A percentile compares a stretch with the other conserved stretches of the same genome.
Evolutionary conservation across 2,113 vertebrate genomes (phyloP).

Genomic region (Hydrolagus affinis): DNA sequence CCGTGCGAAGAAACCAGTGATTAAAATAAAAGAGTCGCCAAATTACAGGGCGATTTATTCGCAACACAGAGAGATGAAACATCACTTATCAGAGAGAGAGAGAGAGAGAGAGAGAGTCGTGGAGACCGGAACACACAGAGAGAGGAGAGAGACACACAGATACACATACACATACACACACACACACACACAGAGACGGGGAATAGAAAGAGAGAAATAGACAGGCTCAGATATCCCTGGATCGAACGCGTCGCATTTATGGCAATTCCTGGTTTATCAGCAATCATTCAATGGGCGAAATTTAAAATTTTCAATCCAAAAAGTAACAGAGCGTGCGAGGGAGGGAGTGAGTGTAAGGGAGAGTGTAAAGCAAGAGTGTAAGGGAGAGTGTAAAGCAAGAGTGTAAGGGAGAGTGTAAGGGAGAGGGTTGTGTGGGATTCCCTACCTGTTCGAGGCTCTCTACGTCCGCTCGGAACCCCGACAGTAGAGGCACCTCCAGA

Average conservation of each 20-base stretch:
- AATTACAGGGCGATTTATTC: no score
- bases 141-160: neutral
- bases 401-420: neutral
- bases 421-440: neutral
- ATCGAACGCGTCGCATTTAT: no score
- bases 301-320: no score
- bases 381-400: neutral
- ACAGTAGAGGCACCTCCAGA: constrained; percentile 76
- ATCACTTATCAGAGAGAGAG: neutral
- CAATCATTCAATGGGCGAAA: neutral
- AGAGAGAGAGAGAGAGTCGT: neutral
- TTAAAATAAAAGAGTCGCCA: no score
- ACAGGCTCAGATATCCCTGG: no score
- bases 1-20: no score
- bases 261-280: no score
- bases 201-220: neutral
- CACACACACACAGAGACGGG: neutral
- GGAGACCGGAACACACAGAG: neutral
- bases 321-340: neutral
- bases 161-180: neutral
- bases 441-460: constrained; percentile 82
- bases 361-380: neutral
- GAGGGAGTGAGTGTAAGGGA: neutral
- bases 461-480: constrained; percentile 70
- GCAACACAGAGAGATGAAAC: neutral